Percentiles rank a stretch among this genome's conserved stretches.
These are phyloP conservation scores for Chesias legatella DNA, from an alignment of 2,888 invertebrate genomes.

Conservation along the genomic window DNA sequence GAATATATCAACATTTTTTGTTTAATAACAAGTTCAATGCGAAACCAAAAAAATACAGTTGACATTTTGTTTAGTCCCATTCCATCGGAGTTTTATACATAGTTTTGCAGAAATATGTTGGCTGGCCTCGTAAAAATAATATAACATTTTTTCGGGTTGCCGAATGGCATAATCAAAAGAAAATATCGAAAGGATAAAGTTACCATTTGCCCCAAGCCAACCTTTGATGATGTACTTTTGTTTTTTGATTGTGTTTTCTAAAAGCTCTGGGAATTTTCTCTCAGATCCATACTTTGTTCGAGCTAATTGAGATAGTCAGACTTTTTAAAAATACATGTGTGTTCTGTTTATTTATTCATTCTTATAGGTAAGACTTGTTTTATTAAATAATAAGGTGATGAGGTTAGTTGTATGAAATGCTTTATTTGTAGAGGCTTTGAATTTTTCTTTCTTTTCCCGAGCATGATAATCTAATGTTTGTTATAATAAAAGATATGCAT, in stretches of 20 bases:
- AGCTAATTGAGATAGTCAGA: not conserved
- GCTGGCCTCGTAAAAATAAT: conserved; percentile 19
- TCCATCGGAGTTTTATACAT: conserved; percentile 10
- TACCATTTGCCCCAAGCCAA: conserved; percentile 29
- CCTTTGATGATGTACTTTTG: conserved; percentile 30
- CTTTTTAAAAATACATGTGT: too few relatives aligned
- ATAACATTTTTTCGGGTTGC: conserved; percentile 17
- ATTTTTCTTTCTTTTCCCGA: too few relatives aligned
- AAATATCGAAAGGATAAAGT: conserved; percentile 39
- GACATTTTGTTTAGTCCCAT: not conserved
- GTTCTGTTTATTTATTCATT: too few relatives aligned
- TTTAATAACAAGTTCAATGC: not conserved
- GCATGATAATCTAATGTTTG: too few relatives aligned
- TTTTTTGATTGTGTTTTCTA: conserved; percentile 6
- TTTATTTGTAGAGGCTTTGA: too few relatives aligned
- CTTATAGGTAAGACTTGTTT: too few relatives aligned
- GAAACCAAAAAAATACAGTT: conserved; percentile 1
- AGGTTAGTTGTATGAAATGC: too few relatives aligned
- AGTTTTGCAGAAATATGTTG: conserved; percentile 13
- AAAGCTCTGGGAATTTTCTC: not conserved
- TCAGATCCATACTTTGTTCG: not conserved
- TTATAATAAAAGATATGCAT: too few relatives aligned
- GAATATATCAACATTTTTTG: too few relatives aligned
- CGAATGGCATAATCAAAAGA: conserved; percentile 41
- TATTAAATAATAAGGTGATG: too few relatives aligned